Evolutionary conservation across 1,140 invertebrate genomes (phyloP).

Genomic region (Diachasmimorpha longicaudata): DNA sequence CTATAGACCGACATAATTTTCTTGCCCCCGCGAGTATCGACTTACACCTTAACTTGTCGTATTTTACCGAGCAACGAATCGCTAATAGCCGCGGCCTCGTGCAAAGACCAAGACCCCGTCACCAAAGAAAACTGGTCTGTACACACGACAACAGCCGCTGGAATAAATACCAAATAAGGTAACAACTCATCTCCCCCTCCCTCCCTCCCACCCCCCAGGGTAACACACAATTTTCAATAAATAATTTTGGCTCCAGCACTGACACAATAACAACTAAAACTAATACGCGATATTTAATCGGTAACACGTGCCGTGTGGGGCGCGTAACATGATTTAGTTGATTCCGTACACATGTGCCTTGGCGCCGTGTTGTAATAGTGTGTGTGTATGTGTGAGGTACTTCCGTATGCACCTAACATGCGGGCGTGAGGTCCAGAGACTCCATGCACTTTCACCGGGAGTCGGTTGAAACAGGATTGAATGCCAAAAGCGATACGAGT

Average conservation of each 20-base stretch:
- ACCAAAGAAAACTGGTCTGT: not conserved
- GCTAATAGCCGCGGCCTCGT: not conserved
- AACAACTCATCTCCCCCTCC: not conserved
- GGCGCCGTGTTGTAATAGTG: constrained; percentile 13
- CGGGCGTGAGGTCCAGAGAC: not conserved
- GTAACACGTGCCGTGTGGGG: constrained; percentile 48
- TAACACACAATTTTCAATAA: not conserved
- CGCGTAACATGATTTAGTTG: constrained; percentile 48
- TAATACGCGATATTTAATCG: constrained; percentile 42
- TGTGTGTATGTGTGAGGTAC: not conserved
- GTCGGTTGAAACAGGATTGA: not conserved
- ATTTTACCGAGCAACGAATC: not conserved
- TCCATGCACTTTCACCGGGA: not conserved
- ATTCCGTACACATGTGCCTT: constrained; percentile 33
- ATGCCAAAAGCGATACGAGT: not conserved
- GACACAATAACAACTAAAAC: constrained; percentile 27
- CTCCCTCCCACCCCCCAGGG: too few species aligned
- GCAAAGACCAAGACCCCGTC: not conserved
- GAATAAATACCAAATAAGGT: not conserved
- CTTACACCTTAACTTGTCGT: not conserved
- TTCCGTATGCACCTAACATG: constrained; percentile 6
- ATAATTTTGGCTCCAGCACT: not conserved
- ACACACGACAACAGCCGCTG: not conserved
- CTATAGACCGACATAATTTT: not conserved
- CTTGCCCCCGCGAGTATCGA: not conserved